Conservation (phyloP, 2,113 vertebrate genomes). For the Xerus inauris region DNA sequence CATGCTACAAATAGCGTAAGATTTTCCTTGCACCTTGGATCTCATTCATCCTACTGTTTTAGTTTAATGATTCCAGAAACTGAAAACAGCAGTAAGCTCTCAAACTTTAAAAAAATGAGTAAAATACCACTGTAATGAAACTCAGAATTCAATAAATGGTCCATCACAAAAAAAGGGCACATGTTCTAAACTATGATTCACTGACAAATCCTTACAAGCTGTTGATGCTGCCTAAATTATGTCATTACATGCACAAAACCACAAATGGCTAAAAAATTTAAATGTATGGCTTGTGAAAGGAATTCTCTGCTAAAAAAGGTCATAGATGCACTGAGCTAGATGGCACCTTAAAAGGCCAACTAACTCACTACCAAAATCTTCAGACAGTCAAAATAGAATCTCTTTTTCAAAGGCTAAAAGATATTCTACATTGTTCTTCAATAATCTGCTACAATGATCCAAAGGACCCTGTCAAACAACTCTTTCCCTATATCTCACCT, state of each 20-base stretch:
- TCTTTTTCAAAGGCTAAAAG: constrained; percentile 53
- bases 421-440: constrained; percentile 40
- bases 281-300: constrained; percentile 47
- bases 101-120: constrained; percentile 53
- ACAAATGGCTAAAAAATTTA: constrained; percentile 16
- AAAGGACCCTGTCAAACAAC: constrained; percentile 40
- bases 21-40: constrained; percentile 58
- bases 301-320: constrained; percentile 34
- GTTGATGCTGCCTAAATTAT: constrained; percentile 14
- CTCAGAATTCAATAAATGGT: constrained; percentile 45
- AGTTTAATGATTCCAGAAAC: constrained; percentile 43
- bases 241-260: neutral
- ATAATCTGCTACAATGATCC: constrained; percentile 32
- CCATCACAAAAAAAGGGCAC: constrained; percentile 37
- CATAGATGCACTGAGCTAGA: constrained; percentile 26
- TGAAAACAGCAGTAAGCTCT: constrained; percentile 50
- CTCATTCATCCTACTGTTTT: constrained; percentile 31
- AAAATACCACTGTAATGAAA: constrained; percentile 64
- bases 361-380: constrained; percentile 18
- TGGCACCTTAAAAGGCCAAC: constrained; percentile 27
- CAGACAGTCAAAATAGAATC: constrained; percentile 26
- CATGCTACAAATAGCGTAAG: neutral
- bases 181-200: constrained; percentile 46
- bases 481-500: constrained; percentile 27
- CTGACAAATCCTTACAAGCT: constrained; percentile 44